Evolutionary conservation across 2,888 invertebrate species (phyloP).

Genomic region (Elmis aenea): DNA sequence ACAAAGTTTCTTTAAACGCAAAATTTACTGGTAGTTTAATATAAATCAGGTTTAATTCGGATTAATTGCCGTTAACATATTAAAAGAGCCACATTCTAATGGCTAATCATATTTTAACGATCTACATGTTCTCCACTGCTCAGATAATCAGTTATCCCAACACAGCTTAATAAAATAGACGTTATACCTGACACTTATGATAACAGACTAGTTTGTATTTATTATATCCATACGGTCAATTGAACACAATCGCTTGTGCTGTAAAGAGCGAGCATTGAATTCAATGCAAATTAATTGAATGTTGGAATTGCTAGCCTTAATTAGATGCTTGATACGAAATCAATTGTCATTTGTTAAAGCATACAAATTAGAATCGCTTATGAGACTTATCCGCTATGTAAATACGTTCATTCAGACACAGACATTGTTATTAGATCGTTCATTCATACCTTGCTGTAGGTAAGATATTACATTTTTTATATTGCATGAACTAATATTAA

Average conservation of each 20-base stretch:
- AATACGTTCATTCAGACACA: conserved; percentile 14
- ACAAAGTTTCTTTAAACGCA: no score
- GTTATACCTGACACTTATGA: conserved; percentile 32
- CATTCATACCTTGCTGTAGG: conserved; percentile 13
- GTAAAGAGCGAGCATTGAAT: conserved; percentile 30
- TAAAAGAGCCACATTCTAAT: no score
- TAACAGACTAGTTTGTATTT: conserved; percentile 29
- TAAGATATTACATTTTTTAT: no score
- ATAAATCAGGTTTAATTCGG: no score
- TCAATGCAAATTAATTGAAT: conserved; percentile 44
- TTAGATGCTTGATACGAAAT: conserved; percentile 40
- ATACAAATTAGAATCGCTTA: conserved; percentile 33
- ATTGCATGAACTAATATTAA: no score
- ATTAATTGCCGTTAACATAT: no score
- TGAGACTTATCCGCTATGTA: conserved; percentile 18
- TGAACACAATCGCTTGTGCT: conserved; percentile 30
- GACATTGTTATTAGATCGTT: conserved; percentile 12
- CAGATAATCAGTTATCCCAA: conserved; percentile 12
- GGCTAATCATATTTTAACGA: no score
- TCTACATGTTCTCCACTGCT: no score
- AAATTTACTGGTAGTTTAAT: no score
- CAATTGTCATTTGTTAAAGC: conserved; percentile 38
- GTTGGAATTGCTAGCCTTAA: conserved; percentile 37
- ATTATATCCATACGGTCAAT: conserved; percentile 33
- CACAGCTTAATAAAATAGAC: conserved; percentile 18